Base-by-base conservation (phyloP, 2,113 vertebrate genomes). In the Anguilla rostrata region DNA sequence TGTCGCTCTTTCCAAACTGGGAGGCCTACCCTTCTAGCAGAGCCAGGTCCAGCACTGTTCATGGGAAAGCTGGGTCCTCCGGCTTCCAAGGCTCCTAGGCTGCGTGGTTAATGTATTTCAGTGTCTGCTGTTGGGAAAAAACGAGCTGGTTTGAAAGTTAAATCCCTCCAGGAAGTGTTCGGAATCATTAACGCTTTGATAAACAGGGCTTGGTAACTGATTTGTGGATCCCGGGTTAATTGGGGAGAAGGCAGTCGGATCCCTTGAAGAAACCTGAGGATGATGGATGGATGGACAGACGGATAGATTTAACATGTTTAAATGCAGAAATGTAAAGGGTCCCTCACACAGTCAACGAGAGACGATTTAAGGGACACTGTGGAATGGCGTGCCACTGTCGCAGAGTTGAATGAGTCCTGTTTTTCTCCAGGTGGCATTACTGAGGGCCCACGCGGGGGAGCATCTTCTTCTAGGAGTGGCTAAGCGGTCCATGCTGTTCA, bases 401-500 rank as follows among this genome's bases (percentile, higher is more conserved):
- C 20, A 34, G n/a, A 75, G 26, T 75, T 75, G 5, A 75, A 75
- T 12, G 9, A 34, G n/a, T 20, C 8, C 6, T 53, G 34, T 87
- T 86, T 82, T 89, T 16, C 93, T 96, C n/a, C 92, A 99, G 98
- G 98, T 99, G 93, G 98, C 98, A 12, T 90, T 99, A 94, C 95
- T 99, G 93, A 95, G 98, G 90, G 98, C 98, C 87, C 98, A 99
- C 0, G 98, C 98, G 0, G 98, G 98, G 0, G 98, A 99, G 78
- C 98, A 99, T 91, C 96, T 99, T 87, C 92, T 99, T 87, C 96
- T 99, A 0, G 98, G 98, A 85, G 97, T 93, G 89, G 96, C 98
- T 84, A 99, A 99, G 93, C 95, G 98, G 86, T 99, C 98, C 60
- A 98, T 99, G 97, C 93, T 98, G 20, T 99, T 96, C 94, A 99